Evolutionary conservation across 2,797 vertebrate genomes (phyloP).

Genomic region (Ptychobarbus kaznakovi): DNA sequence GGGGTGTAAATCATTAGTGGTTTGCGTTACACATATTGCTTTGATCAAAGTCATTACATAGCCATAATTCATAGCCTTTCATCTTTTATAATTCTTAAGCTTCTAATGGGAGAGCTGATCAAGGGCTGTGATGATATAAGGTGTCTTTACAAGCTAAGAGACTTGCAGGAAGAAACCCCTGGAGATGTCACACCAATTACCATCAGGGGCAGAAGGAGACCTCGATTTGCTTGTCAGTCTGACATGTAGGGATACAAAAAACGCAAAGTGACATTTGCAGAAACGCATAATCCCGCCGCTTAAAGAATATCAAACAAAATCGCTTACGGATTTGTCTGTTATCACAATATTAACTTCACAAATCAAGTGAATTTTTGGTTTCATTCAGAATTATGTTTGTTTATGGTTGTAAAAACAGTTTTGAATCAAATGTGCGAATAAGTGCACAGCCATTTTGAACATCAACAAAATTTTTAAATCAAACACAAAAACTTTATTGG

Average conservation of each 20-base stretch:
- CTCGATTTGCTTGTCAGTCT: slow-evolving; percentile 18
- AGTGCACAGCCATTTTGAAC: background rate
- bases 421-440: background rate
- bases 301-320: slow-evolving; percentile 5
- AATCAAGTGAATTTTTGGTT: background rate
- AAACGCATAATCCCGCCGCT: background rate
- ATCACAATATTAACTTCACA: background rate
- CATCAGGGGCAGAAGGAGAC: slow-evolving; percentile 29
- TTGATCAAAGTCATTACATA: slow-evolving; percentile 49
- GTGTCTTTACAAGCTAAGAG: slow-evolving; percentile 38
- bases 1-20: slow-evolving; percentile 37
- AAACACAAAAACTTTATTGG: background rate
- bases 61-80: slow-evolving; percentile 26
- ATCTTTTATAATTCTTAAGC: slow-evolving; percentile 51
- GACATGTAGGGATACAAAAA: slow-evolving; percentile 22
- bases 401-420: background rate
- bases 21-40: slow-evolving; percentile 41
- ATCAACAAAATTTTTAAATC: background rate
- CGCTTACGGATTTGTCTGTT: background rate
- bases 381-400: background rate
- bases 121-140: slow-evolving; percentile 49
- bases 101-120: slow-evolving; percentile 47
- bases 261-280: slow-evolving; percentile 14
- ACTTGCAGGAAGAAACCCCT: slow-evolving; percentile 21
- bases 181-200: slow-evolving; percentile 49